Evolutionary conservation across 92 coral and sea anemone genomes (phyloP).

Genomic region (Palythoa grandiflora): DNA sequence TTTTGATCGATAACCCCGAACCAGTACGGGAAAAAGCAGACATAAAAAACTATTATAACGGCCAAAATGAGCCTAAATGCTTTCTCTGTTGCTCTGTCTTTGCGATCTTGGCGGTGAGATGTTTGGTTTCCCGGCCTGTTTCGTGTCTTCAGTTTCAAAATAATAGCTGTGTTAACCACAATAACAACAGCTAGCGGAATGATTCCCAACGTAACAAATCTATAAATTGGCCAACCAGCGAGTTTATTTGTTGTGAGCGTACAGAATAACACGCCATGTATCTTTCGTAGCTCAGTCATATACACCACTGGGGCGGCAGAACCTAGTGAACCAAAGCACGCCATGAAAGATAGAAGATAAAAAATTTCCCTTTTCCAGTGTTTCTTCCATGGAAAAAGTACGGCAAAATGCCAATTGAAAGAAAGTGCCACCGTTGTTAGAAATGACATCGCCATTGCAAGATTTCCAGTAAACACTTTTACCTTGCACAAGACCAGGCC

Average conservation of each 20-base stretch:
- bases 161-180: background rate
- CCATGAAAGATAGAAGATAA: background rate
- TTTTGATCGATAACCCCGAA: background rate
- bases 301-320: background rate
- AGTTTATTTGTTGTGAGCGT: background rate
- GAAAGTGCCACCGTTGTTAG: slow-evolving; percentile 19
- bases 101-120: background rate
- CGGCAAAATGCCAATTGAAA: slow-evolving; percentile 26
- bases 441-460: slow-evolving; percentile 34
- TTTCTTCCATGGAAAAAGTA: slow-evolving; percentile 22
- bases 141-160: slow-evolving; percentile 13
- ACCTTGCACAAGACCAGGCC: slow-evolving; percentile 17
- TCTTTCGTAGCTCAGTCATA: background rate
- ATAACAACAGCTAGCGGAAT: slow-evolving; percentile 2
- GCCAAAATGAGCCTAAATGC: slow-evolving; percentile 13
- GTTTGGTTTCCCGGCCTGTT: background rate
- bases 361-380: slow-evolving; percentile 9
- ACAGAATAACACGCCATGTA: slow-evolving; percentile 3
- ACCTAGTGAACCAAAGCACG: background rate
- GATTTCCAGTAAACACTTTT: slow-evolving; percentile 3
- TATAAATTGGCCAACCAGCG: background rate
- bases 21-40: slow-evolving; percentile 34
- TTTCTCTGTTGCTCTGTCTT: slow-evolving; percentile 12
- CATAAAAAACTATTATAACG: slow-evolving; percentile 11
- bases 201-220: slow-evolving; percentile 8